phyloP scores from a whole-genome alignment of 2,888 invertebrate species.

The Sipha maydis region DNA sequence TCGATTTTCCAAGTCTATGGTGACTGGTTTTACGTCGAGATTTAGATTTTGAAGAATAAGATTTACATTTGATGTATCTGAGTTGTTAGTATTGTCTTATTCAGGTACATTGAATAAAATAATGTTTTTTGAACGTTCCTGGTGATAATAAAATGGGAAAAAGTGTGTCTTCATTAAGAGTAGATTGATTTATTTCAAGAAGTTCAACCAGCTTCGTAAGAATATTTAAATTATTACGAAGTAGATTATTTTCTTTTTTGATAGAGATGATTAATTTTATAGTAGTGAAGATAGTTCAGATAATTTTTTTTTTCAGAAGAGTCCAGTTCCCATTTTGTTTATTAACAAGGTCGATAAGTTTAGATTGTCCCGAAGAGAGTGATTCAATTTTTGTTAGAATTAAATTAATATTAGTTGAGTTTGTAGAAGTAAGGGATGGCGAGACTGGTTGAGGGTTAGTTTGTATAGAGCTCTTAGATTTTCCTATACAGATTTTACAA shows the following conservation, averaged over 20 bases:
- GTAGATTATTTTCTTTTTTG: constrained; percentile 10
- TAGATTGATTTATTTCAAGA: neutral
- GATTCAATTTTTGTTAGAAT: too few relatives aligned
- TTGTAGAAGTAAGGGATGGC: too few relatives aligned
- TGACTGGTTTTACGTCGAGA: neutral
- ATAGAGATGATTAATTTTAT: too few relatives aligned
- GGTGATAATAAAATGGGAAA: constrained; percentile 6
- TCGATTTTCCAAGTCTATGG: neutral
- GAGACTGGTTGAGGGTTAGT: too few relatives aligned
- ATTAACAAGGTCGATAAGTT: too few relatives aligned
- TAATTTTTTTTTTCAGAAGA: constrained; percentile 8
- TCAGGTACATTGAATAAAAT: constrained; percentile 15
- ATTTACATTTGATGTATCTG: neutral
- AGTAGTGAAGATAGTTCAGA: neutral
- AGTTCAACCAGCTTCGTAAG: neutral
- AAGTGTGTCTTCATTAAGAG: neutral
- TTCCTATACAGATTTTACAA: too few relatives aligned
- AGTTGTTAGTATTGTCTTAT: neutral
- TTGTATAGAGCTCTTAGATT: too few relatives aligned
- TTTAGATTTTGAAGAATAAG: neutral
- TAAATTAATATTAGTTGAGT: too few relatives aligned
- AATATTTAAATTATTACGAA: neutral
- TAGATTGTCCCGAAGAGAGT: too few relatives aligned
- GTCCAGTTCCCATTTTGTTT: neutral
- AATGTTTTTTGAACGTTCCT: constrained; percentile 5